Evolutionary conservation across 2,113 vertebrate genomes (phyloP).

Genomic region (Oreotrochilus melanogaster): DNA sequence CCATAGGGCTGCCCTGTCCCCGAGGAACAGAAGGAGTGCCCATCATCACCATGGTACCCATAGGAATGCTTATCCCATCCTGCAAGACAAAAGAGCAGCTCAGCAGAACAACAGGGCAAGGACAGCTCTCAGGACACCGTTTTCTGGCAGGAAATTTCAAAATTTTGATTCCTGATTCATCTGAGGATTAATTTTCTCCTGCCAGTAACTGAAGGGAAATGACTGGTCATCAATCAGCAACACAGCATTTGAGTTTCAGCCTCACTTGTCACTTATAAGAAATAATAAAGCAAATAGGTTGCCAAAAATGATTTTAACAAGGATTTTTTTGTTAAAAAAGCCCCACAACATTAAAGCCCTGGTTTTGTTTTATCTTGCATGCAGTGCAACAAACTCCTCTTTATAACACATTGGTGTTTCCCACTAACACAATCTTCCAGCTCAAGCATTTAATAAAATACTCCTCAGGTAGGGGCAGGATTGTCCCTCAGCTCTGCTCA

Average conservation of each 20-base stretch:
- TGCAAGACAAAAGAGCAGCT: constrained; percentile 45
- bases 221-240: neutral
- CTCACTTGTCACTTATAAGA: neutral
- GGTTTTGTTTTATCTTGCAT: neutral
- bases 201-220: neutral
- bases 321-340: neutral
- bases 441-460: neutral
- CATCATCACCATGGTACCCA: constrained; percentile 97
- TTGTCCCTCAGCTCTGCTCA: neutral
- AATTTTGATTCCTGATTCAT: neutral
- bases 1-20: constrained; percentile 97
- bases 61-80: constrained; percentile 99
- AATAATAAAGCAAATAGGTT: neutral
- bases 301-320: neutral
- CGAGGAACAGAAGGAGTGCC: constrained; percentile 97
- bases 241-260: neutral
- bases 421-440: neutral
- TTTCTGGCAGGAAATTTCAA: neutral
- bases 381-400: neutral
- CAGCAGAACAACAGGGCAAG: neutral
- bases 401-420: neutral
- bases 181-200: neutral
- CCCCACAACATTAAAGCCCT: neutral
- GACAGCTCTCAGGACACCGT: neutral
- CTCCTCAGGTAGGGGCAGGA: neutral